Evolutionary conservation across 2,888 invertebrate species (phyloP), one percentile per base, ranked within the genome.

Genomic region (Drosophila dives): DNA sequence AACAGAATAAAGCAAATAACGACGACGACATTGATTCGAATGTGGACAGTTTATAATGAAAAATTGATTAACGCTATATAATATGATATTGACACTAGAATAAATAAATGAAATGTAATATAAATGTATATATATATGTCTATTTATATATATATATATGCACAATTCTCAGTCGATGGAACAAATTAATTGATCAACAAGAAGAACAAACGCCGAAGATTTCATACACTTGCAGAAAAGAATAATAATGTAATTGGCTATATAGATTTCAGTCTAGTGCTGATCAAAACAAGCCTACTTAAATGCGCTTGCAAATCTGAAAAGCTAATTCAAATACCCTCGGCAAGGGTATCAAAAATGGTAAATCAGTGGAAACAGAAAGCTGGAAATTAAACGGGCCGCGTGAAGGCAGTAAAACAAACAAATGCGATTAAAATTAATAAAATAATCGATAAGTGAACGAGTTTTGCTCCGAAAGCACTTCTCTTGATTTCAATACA

Each of bases 371-470:
- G 74, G n/a, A n/a, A 68, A 74, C 76, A 72, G 66, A 80, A 65
- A 65, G 69, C 70, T 71, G 58, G 69, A 66, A 78, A 76, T 73
- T 71, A 72, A 77, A 75, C 72, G 66, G 75, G 69, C 64, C 58
- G 70, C 80, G 62, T 45, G 53, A 55, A 70, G 64, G 58, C 78
- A 66, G 69, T 56, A 69, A 80, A 79, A 72, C 64, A 81, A 89
- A 89, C 75, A 90, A 88, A 85, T 80, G 83, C 88, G 86, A 90
- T 86, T 86, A 88, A 86, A 86, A 80, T 88, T 86, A 90, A 85
- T 86, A 86, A 86, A 90, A 88, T 82, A 86, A 85, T 88, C 90
- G 83, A 87, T 86, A 87, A 87, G 86, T 87, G 86, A 59, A 51
- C 53, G 58, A 49, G 63, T 36, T 69, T 8, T 63, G 42, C 59